Conservation (phyloP, 2,113 vertebrate genomes). For the Myrmecophaga tridactyla region DNA sequence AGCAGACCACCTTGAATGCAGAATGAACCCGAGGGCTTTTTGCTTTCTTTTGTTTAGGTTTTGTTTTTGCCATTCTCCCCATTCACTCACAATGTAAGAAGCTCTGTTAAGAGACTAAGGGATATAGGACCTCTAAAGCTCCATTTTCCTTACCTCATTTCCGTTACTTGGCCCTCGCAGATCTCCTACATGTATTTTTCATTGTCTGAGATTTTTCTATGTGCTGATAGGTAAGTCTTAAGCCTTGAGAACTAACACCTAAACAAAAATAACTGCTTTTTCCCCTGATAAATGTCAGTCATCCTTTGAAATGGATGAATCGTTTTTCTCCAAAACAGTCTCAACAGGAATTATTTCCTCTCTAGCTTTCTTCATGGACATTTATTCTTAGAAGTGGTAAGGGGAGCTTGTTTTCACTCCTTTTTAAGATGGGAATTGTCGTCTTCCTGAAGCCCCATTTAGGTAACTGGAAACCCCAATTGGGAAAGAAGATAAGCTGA, state of each 20-base stretch:
- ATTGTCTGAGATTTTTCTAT: not conserved
- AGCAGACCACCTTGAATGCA: constrained; percentile 84
- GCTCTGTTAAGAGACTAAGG: not conserved
- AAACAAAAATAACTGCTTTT: constrained; percentile 68
- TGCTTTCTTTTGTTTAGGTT: constrained; percentile 68
- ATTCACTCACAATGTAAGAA: not conserved
- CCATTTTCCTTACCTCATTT: not conserved
- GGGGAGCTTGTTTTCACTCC: not conserved
- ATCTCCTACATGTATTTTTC: not conserved
- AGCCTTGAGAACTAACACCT: not conserved
- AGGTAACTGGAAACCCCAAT: not conserved
- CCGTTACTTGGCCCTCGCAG: not conserved
- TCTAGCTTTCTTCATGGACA: not conserved
- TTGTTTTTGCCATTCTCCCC: constrained; percentile 45
- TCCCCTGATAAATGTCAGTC: constrained; percentile 29
- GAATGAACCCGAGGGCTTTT: constrained; percentile 75
- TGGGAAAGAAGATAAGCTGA: not conserved
- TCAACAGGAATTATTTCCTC: not conserved
- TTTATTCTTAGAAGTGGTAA: not conserved
- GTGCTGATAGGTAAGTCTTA: not conserved
- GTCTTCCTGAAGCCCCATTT: not conserved
- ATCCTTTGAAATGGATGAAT: not conserved
- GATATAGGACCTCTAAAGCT: not conserved
- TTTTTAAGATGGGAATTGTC: constrained; percentile 15
- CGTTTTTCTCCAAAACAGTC: not conserved